Percentiles rank a stretch among this genome's conserved stretches.
Evolutionary conservation across 2,113 vertebrate species (phyloP).

Genomic region (Tricholaema leucomelas): DNA sequence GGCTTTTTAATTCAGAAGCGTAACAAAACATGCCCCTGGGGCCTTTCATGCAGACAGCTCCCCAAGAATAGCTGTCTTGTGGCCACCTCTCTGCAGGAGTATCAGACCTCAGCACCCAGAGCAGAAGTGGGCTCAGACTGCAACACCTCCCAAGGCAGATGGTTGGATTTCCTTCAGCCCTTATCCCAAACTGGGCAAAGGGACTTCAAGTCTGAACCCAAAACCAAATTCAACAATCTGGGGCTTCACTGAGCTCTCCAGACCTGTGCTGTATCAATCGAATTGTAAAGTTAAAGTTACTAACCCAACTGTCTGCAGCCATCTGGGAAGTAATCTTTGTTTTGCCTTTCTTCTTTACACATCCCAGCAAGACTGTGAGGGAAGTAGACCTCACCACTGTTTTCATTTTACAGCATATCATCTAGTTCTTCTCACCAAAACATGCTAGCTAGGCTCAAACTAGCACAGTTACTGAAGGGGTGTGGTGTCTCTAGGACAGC

Average conservation of each 20-base stretch:
- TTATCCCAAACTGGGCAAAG: neutral
- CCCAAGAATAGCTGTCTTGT: neutral
- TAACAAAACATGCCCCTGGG: neutral
- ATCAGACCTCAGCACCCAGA: neutral
- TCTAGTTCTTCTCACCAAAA: no score
- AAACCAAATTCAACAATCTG: neutral
- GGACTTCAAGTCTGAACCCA: neutral
- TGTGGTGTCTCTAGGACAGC: neutral
- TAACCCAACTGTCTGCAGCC: neutral
- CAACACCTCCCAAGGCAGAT: rapidly evolving
- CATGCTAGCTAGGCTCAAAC: no score
- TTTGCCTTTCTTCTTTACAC: no score
- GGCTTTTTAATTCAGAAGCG: neutral
- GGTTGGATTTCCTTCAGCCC: neutral
- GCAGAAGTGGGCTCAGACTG: rapidly evolving
- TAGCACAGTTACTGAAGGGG: neutral
- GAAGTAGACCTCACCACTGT: no score
- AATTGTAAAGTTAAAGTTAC: neutral
- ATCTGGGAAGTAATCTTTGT: neutral
- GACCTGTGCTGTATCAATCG: neutral
- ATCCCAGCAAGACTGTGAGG: no score
- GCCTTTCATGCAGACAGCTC: neutral
- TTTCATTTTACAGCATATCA: no score
- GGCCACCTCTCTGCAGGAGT: neutral
- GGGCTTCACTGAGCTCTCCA: neutral